Evolutionary conservation across 37 sponge, comb jelly and placozoan species (phyloP).

Genomic region (Chondrilla cf. caribensis): DNA sequence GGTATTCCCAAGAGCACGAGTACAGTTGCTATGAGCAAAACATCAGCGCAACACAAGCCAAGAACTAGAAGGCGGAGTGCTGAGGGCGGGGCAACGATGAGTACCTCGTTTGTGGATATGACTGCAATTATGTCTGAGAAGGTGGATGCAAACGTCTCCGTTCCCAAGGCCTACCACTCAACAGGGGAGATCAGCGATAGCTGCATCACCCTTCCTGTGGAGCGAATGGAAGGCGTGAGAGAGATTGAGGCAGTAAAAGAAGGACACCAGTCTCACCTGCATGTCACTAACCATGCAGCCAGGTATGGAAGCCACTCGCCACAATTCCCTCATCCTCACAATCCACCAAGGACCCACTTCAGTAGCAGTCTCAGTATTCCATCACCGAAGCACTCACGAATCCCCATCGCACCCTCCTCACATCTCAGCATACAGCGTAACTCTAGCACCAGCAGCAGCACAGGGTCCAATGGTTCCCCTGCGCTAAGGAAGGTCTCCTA

Average conservation of each 20-base stretch:
- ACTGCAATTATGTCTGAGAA: neutral
- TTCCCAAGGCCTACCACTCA: neutral
- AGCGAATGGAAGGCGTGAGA: slow-evolving; percentile 14
- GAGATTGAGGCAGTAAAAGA: neutral
- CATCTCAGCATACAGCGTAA: neutral
- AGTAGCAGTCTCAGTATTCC: neutral
- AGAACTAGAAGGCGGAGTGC: neutral
- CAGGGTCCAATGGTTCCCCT: neutral
- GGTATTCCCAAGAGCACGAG: slow-evolving; percentile 5
- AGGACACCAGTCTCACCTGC: neutral
- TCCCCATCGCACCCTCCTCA: neutral
- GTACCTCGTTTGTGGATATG: slow-evolving; percentile 17
- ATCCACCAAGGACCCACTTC: too few relatives aligned
- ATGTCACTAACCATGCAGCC: neutral
- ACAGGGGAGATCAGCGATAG: slow-evolving; percentile 20
- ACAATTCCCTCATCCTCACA: neutral
- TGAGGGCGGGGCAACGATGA: slow-evolving; percentile 11
- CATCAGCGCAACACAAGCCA: neutral
- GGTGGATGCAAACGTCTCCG: neutral
- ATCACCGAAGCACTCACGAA: neutral
- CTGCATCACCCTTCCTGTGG: slow-evolving; percentile 17
- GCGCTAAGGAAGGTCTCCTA: neutral
- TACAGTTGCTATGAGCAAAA: neutral
- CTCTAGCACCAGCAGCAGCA: slow-evolving; percentile 2
- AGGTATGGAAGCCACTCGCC: neutral